Evolutionary conservation across 2,797 vertebrate species (phyloP), one percentile per base, ranked within the genome.

Genomic region (Bufotes viridis): DNA sequence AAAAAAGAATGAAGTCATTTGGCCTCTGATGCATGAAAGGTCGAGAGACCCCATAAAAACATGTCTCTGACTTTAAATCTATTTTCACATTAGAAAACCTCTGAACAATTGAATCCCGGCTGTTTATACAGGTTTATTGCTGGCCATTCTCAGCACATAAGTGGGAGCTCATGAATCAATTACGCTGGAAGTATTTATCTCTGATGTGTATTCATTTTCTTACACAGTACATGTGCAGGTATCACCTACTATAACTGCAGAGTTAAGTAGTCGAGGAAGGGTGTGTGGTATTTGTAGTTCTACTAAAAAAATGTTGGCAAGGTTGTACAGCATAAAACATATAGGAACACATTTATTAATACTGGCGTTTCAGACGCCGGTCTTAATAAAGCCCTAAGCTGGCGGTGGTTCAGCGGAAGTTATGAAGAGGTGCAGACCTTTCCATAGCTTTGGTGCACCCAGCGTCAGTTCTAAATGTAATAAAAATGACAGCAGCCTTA

Each of bases 1-100:
- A 87, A 90, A 89, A 75, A 85, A 87, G 78, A 63, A 60, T 85
- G 82, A 85, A 89, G 74, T 83, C 34, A 81, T 81, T 83, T 67
- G 79, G 75, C 34, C 67, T 74, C 58, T 87, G 60, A 84, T 87
- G 86, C 60, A 87, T 87, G 76, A 90, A 90, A 84, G 88, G 81
- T 87, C 76, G 83, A 42, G 29, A 87, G 74, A 87, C 78, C 76
- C 58, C 85, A 90, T 63, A 82, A 82, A 90, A 89, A 61, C 29
- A 34, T 60, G 82, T 81, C 80, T 84, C 70, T 82, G 81, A 55
- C 65, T 85, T 87, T 85, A 78, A 78, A 82, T 69, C 86, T 82
- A 65, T 79, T 78, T 89, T 87, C 58, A 89, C 57, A 78, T 74
- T 72, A 87, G 70, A 55, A 26, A 82, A 85, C 72, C 58, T 58